Evolutionary conservation across 2,113 vertebrate genomes (phyloP).

Genomic region (Microtus pennsylvanicus): DNA sequence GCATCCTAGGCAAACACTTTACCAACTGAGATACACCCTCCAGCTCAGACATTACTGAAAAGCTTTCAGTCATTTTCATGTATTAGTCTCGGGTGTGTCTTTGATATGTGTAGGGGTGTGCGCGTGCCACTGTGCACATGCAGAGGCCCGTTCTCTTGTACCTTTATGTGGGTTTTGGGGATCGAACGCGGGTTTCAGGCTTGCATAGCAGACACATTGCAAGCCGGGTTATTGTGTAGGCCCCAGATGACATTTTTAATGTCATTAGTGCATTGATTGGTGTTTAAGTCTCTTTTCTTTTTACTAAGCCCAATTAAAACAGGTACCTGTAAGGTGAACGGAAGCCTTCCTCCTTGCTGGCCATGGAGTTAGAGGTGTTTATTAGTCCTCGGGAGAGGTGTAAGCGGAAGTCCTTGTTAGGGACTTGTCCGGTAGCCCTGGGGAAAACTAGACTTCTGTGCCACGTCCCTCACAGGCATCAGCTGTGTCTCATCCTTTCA

Average conservation of each 20-base stretch:
- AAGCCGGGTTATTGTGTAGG: neutral
- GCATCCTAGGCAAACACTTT: too few relatives aligned
- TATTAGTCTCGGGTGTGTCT: neutral
- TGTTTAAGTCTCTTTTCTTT: conserved; percentile 37
- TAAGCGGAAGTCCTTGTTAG: neutral
- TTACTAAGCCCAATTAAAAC: conserved; percentile 5
- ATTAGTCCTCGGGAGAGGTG: neutral
- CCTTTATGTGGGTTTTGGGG: neutral
- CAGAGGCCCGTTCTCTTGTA: neutral
- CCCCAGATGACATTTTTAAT: neutral
- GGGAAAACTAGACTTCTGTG: neutral
- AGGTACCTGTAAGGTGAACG: neutral
- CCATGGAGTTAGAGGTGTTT: neutral
- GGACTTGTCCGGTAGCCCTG: neutral
- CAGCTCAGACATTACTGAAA: neutral
- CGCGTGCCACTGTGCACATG: neutral
- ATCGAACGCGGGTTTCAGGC: neutral
- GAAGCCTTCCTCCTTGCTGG: conserved; percentile 4
- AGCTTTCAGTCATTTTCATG: neutral
- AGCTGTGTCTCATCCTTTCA: neutral
- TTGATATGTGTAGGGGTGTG: neutral
- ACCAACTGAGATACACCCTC: too few relatives aligned
- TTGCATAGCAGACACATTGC: neutral
- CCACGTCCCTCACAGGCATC: neutral
- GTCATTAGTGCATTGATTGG: conserved; percentile 8